Percentiles rank a stretch among this genome's conserved stretches.
phyloP scores from a whole-genome alignment of 2,797 vertebrate genomes.

The Kryptopterus vitreolus region DNA sequence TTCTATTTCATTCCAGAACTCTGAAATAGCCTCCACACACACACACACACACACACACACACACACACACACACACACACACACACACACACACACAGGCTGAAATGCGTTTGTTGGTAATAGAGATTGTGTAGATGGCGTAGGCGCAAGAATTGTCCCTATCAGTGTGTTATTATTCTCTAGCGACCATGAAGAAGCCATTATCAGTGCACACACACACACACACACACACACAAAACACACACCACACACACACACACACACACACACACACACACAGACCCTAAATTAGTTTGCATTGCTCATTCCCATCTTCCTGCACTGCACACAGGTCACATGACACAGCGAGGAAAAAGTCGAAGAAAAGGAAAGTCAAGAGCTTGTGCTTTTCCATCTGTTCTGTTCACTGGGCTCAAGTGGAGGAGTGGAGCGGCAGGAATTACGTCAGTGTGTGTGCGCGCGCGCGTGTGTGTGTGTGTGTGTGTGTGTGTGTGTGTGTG shows the following conservation, averaged over 20 bases:
- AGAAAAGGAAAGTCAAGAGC: background rate
- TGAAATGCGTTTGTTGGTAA: constrained; percentile 9
- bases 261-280: constrained; percentile 30
- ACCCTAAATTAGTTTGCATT: constrained; percentile 24
- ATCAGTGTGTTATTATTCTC: constrained; percentile 34
- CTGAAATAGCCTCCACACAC: constrained; percentile 11
- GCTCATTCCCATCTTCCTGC: background rate
- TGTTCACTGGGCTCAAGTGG: background rate
- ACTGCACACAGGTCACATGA: background rate
- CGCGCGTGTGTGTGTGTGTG: no score
- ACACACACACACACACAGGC: background rate
- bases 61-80: constrained; percentile 12
- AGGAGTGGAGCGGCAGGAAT: background rate
- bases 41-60: constrained; percentile 12
- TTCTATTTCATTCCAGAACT: background rate
- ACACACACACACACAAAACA: constrained; percentile 33
- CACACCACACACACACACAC: constrained; percentile 10
- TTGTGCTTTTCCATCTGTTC: constrained; percentile 1
- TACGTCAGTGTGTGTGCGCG: background rate
- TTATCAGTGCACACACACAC: constrained; percentile 10
- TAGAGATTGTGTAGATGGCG: constrained; percentile 17
- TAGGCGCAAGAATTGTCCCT: background rate
- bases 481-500: no score
- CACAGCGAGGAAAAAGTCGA: background rate
- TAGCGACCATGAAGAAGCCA: constrained; percentile 27